phyloP scores from a whole-genome alignment of 2,797 vertebrate species.

The Dryobates pubescens region DNA sequence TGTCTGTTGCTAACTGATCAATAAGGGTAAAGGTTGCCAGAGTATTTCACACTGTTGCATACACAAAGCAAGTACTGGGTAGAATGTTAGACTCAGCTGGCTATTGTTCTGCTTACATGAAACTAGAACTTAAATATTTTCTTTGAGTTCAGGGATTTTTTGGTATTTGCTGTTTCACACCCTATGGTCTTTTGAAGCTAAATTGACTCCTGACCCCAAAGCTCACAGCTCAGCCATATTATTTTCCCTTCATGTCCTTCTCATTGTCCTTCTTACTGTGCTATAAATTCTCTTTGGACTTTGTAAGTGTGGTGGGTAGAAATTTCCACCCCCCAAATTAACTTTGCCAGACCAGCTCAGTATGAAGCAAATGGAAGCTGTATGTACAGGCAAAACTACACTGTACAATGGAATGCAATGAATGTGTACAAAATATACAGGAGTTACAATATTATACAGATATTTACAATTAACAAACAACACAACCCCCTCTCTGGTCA shows the following conservation, averaged over 20 bases:
- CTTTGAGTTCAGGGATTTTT: background rate
- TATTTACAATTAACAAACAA: too few relatives aligned
- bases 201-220: background rate
- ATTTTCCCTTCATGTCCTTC: background rate
- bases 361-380: too few relatives aligned
- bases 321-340: too few relatives aligned
- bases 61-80: background rate
- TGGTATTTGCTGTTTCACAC: background rate
- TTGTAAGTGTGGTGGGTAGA: too few relatives aligned
- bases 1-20: background rate
- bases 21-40: conserved; percentile 4
- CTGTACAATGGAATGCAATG: too few relatives aligned
- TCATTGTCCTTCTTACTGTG: too few relatives aligned
- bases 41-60: background rate
- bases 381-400: too few relatives aligned
- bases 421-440: too few relatives aligned
- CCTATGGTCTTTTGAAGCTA: background rate
- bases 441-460: too few relatives aligned
- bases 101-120: background rate
- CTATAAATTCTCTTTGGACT: too few relatives aligned
- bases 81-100: background rate
- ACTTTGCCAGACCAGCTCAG: too few relatives aligned
- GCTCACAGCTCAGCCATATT: background rate
- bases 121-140: conserved; percentile 22
- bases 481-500: too few relatives aligned